Conservation (phyloP, 2,797 vertebrate genomes). For the Babyrousa celebensis region DNA sequence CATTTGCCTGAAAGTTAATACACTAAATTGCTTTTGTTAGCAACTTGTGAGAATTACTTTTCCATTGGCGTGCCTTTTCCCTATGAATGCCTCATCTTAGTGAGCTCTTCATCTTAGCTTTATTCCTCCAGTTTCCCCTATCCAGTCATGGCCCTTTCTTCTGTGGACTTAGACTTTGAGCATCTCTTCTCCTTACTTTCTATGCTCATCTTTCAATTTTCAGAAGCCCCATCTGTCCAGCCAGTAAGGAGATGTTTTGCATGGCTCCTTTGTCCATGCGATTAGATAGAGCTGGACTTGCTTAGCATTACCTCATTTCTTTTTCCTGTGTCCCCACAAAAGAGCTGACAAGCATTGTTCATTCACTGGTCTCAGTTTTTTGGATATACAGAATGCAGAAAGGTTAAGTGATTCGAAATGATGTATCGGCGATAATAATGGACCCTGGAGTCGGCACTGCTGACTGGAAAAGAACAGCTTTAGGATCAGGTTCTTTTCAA, state of each 20-base stretch:
- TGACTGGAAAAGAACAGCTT: not conserved
- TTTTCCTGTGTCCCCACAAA: not conserved
- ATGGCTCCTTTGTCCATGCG: not conserved
- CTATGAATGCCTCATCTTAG: not conserved
- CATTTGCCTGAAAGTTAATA: not conserved
- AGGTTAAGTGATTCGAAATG: conserved; percentile 34
- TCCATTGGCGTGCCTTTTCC: not conserved
- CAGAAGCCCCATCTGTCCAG: not conserved
- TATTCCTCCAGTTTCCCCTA: not conserved
- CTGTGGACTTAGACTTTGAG: not conserved
- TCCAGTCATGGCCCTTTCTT: not conserved
- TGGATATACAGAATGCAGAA: not conserved
- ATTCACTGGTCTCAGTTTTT: not conserved
- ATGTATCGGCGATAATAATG: not conserved
- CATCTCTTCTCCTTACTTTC: not conserved
- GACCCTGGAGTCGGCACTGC: not conserved
- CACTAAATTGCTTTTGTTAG: not conserved
- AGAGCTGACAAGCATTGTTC: not conserved
- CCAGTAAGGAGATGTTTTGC: not conserved
- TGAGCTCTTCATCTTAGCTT: not conserved
- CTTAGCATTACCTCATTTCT: not conserved
- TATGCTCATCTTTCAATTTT: not conserved
- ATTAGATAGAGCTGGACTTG: not conserved
- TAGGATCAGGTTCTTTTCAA: not conserved
- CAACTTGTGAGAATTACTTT: no score